Evolutionary conservation across 2,113 vertebrate genomes (phyloP), one percentile per base, ranked within the genome.

Genomic region (Bubo blakistoni): DNA sequence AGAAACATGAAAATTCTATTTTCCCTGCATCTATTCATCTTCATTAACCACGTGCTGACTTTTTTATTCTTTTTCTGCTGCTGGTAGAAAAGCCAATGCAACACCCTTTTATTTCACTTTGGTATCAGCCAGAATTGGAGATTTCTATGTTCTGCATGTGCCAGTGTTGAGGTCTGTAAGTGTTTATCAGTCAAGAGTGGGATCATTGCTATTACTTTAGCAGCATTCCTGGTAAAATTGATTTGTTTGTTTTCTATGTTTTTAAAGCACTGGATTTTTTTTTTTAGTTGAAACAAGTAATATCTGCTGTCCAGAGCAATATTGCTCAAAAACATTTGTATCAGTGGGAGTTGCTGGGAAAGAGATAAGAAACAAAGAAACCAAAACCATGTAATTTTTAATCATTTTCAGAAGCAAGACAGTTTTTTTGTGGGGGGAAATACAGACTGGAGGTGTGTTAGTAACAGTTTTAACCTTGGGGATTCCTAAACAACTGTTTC

Each of bases 1-100:
- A 74, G 89, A 95, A 97, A 96, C 69, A 88, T 0, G 4, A 84
- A 91, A 92, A 96, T 91, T 91, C 89, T 77, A 95, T 94, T 97
- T 95, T 52, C 57, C 34, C 61, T 74, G 29, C 9, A 5, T 69
- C 84, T 91, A 94, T 94, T 95, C 65, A 91, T 96, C 89, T 95
- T 96, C 84, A 96, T 96, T 95, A 96, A 79, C 46, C 81, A 85
- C 3, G 30, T 70, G 73, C 80, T 96, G 91, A 62, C 59, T 87
- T 96, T 90, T 96, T 94, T 63, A 70, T 84, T 86, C 51, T 94
- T 94, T 94, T 90, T 85, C 40, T 63, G n/a, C 55, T 76, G 44
- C 59, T 82, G 62, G 38, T 84, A 67, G 72, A 49, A 90, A 92
- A 51, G 32, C 52, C 49, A 90, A 83, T 25, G 46, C 12, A 77